Evolutionary conservation across 2,888 invertebrate genomes (phyloP), one percentile per base, ranked within the genome.

Genomic region (Ochlodes sylvanus): DNA sequence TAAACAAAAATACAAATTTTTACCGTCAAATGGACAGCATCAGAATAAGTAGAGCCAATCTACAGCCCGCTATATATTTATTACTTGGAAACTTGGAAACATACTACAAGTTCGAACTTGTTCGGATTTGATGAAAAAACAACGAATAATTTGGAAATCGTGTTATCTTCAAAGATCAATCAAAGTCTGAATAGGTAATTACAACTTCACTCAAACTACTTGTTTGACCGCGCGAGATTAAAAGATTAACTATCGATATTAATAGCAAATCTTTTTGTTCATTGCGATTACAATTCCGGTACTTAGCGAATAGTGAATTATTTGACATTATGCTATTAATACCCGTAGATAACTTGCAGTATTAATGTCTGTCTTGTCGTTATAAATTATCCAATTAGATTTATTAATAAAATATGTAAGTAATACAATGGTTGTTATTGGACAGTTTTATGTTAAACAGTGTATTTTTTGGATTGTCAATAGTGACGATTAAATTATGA

Each of bases 161-260:
- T 19, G 52, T 38, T 63, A 63, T 63, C 52, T 41, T n/a, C 2
- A 9, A 21, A 52, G 62, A 63, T 63, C 62, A 54, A 63, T 63
- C 62, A 63, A 61, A 52, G 52, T 63, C 62, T 38, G 21, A 38
- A 63, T 34, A 63, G 38, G 52, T 63, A 54, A 63, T 63, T 41
- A 52, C 19, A 52, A 14, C 12, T 62, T 38, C n/a, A 14, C 38
- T 38, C 17, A 14, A 15, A 27, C 7, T 2, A n/a, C 34, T n/a
- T 52, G 62, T 62, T 52, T 19, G 7, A 62, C 14, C 52, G 7
- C 12, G 12, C 12, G 12, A 52, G 19, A 52, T 52, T 19, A 52
- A 21, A 19, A 21, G 19, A 21, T 19, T 21, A 12, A 21, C 52
- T 19, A 52, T 52, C 15, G 9, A 10, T 47, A 47, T 6, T 5